phyloP scores from a whole-genome alignment of 2,797 vertebrate genomes.

The Lates japonicus region DNA sequence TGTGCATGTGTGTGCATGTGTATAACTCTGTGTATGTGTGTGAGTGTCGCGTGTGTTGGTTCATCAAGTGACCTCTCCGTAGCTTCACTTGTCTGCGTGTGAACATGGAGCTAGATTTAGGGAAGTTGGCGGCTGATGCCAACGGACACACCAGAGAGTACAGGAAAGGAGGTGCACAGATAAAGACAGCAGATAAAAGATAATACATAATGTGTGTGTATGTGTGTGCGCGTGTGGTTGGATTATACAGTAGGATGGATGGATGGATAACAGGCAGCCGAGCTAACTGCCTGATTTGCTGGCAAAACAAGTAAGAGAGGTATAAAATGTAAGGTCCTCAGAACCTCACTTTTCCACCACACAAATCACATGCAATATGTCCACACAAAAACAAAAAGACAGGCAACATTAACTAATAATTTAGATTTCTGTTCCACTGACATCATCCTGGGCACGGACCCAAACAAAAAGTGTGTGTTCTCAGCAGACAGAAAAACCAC shows the following conservation, averaged over 20 bases:
- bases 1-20: slow-evolving; percentile 21
- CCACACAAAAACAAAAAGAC: slow-evolving; percentile 10
- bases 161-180: slow-evolving; percentile 49
- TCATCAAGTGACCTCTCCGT: slow-evolving; percentile 16
- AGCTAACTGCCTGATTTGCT: slow-evolving; percentile 14
- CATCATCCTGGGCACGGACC: slow-evolving; percentile 31
- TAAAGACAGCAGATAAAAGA: slow-evolving; percentile 62
- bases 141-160: slow-evolving; percentile 67
- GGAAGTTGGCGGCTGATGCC: slow-evolving; percentile 73
- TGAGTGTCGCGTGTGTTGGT: slow-evolving; percentile 28
- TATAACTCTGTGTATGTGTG: slow-evolving; percentile 5
- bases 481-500: slow-evolving; percentile 37
- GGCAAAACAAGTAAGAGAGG: neutral
- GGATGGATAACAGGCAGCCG: neutral
- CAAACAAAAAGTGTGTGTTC: slow-evolving; percentile 24
- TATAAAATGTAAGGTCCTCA: neutral
- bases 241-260: no score
- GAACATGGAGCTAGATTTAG: slow-evolving; percentile 60
- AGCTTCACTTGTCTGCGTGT: slow-evolving; percentile 38
- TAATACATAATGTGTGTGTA: neutral
- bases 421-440: slow-evolving; percentile 34
- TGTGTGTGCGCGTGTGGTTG: no score
- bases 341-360: slow-evolving; percentile 5
- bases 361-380: slow-evolving; percentile 5
- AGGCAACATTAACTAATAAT: slow-evolving; percentile 10